These are phyloP conservation scores for Petrocephalus zakoni DNA, from an alignment of 2,113 vertebrate species.

Conservation along the genomic window DNA sequence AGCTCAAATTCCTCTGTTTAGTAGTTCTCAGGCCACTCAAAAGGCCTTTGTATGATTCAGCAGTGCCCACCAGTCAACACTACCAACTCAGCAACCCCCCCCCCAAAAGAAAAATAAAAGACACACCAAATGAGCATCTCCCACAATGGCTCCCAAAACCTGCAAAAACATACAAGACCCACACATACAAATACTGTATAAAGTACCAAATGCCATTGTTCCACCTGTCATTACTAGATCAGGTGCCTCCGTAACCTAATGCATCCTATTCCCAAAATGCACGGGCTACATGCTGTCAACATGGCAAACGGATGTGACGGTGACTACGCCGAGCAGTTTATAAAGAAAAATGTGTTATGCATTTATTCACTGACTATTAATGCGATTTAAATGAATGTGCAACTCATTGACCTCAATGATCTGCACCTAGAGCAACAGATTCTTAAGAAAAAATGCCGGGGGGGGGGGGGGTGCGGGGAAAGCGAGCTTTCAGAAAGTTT, in stretches of 20 bases:
- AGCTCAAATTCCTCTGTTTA: constrained; percentile 64
- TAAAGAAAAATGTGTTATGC: constrained; percentile 10
- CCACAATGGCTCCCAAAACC: neutral
- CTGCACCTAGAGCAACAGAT: constrained; percentile 7
- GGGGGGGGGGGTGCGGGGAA: neutral
- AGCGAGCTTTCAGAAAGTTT: neutral
- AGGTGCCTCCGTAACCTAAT: neutral
- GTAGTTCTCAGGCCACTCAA: constrained; percentile 46
- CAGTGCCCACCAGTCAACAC: neutral
- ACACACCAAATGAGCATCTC: neutral
- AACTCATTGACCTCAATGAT: constrained; percentile 12
- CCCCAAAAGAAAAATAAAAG: neutral
- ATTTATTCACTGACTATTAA: constrained; percentile 18
- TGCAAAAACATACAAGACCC: neutral
- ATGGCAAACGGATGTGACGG: neutral
- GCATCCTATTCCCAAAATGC: neutral
- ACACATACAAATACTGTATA: neutral
- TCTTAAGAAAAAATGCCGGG: neutral
- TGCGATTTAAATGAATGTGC: constrained; percentile 20
- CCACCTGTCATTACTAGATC: neutral
- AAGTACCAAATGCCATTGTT: neutral
- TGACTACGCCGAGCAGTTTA: neutral
- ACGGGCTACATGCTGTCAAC: neutral
- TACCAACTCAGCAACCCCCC: neutral
- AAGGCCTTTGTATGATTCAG: constrained; percentile 52